Conservation (phyloP, 2,888 invertebrate species). For the Hofmannophila pseudospretella region DNA sequence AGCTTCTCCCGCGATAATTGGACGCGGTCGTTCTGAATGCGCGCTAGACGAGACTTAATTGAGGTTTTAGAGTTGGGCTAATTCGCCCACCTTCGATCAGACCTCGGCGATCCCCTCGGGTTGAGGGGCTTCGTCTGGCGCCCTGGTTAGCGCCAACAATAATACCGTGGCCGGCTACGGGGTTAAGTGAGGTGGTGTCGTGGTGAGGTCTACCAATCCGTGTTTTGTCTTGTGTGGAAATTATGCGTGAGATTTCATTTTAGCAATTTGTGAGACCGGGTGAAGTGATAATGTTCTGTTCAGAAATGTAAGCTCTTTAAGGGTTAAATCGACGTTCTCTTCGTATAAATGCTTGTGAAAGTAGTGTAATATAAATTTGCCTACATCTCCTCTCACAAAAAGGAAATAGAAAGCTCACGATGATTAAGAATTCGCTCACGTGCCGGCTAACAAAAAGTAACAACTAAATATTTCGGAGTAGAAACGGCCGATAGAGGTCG, state of each 20-base stretch:
- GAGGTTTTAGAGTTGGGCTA: constrained; percentile 76
- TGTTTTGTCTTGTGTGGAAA: constrained; percentile 35
- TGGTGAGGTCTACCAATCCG: constrained; percentile 46
- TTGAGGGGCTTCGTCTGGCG: constrained; percentile 60
- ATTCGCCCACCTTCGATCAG: constrained; percentile 74
- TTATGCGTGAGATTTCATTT: constrained; percentile 6
- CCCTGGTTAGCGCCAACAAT: constrained; percentile 49
- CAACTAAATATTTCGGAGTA: constrained; percentile 76
- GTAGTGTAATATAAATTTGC: constrained; percentile 22
- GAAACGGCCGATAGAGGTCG: constrained; percentile 70
- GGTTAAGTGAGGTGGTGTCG: no score
- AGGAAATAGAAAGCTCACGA: constrained; percentile 37
- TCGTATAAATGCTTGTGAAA: constrained; percentile 3
- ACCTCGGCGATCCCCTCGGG: constrained; percentile 18
- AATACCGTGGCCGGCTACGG: constrained; percentile 34
- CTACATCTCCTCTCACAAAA: constrained; percentile 33
- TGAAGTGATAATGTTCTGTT: neutral
- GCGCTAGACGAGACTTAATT: constrained; percentile 77
- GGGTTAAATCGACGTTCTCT: neutral
- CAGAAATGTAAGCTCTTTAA: neutral
- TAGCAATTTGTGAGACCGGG: neutral
- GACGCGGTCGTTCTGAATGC: constrained; percentile 72
- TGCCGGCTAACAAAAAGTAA: constrained; percentile 72
- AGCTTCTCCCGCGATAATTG: constrained; percentile 72
- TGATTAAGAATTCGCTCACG: constrained; percentile 72